Percentiles rank a stretch among this genome's conserved stretches.
phyloP scores from a whole-genome alignment of 1,140 invertebrate species.

The Drosophila setifemur region DNA sequence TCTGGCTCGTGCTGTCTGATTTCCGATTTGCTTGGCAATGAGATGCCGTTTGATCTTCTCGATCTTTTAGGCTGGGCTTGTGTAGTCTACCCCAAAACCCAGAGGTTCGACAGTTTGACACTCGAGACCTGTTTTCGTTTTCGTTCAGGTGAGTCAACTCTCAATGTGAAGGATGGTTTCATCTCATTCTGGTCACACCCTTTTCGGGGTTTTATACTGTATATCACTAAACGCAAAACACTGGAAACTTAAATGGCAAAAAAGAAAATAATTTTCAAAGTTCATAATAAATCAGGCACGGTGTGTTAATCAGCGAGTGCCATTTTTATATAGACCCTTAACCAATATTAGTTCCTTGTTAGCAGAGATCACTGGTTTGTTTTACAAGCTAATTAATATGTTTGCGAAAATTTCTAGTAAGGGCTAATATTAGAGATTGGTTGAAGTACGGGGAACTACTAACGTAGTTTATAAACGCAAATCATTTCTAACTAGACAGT shows the following conservation, averaged over 20 bases:
- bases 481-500: too few relatives aligned
- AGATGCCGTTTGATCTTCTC: slow-evolving; percentile 68
- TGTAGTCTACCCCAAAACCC: slow-evolving; percentile 15
- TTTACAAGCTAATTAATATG: slow-evolving; percentile 3
- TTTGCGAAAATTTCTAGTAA: neutral
- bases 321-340: neutral
- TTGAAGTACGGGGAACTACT: slow-evolving; percentile 1
- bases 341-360: too few relatives aligned
- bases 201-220: slow-evolving; percentile 5
- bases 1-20: slow-evolving; percentile 53
- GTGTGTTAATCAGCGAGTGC: neutral
- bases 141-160: slow-evolving; percentile 66
- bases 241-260: too few relatives aligned
- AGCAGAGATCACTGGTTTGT: too few relatives aligned
- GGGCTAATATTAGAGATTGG: slow-evolving; percentile 5
- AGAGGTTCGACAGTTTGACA: slow-evolving; percentile 29
- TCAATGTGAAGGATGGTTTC: slow-evolving; percentile 66
- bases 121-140: slow-evolving; percentile 43
- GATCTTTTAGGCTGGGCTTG: slow-evolving; percentile 34
- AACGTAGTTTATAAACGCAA: too few relatives aligned
- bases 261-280: slow-evolving; percentile 10
- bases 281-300: slow-evolving; percentile 1
- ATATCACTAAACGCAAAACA: neutral
- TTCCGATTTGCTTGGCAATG: slow-evolving; percentile 72
- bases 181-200: slow-evolving; percentile 65